Percentiles rank a stretch among this genome's conserved stretches.
These are phyloP conservation scores for Stigmatopora nigra DNA, from an alignment of 2,113 vertebrate genomes.

Conservation along the genomic window DNA sequence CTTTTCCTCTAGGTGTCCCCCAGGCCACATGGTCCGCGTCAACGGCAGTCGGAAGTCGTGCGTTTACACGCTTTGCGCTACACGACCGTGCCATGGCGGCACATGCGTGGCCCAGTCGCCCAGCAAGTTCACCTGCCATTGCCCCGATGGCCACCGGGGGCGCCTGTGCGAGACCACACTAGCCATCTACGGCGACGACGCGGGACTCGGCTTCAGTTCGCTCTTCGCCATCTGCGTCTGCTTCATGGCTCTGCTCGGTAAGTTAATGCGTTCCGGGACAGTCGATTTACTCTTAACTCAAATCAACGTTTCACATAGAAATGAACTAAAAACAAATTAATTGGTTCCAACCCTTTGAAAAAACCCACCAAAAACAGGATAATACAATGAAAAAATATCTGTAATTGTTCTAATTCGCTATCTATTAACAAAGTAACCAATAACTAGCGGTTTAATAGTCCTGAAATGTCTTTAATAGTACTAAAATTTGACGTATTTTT, in stretches of 20 bases:
- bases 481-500: too few species aligned
- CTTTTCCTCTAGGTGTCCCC: conserved; percentile 71
- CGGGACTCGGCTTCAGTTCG: conserved; percentile 82
- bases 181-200: conserved; percentile 75
- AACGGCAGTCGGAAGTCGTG: conserved; percentile 76
- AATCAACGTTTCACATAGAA: too few species aligned
- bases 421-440: too few species aligned
- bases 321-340: too few species aligned
- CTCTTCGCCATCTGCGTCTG: conserved; percentile 83
- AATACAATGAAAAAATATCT: too few species aligned
- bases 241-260: conserved; percentile 82
- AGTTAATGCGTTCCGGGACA: conserved; percentile 28
- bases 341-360: too few species aligned
- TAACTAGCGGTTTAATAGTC: too few species aligned
- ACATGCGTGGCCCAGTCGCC: conserved; percentile 77
- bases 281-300: too few species aligned
- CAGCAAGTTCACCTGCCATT: conserved; percentile 74
- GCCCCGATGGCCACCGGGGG: conserved; percentile 75
- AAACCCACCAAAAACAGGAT: too few species aligned
- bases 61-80: conserved; percentile 74
- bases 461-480: too few species aligned
- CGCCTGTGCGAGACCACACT: conserved; percentile 75
- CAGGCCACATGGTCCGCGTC: conserved; percentile 74
- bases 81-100: conserved; percentile 75
- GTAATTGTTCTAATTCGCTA: too few species aligned